Base-by-base conservation (phyloP, 2,113 vertebrate genomes). In the Scytalopus superciliaris region DNA sequence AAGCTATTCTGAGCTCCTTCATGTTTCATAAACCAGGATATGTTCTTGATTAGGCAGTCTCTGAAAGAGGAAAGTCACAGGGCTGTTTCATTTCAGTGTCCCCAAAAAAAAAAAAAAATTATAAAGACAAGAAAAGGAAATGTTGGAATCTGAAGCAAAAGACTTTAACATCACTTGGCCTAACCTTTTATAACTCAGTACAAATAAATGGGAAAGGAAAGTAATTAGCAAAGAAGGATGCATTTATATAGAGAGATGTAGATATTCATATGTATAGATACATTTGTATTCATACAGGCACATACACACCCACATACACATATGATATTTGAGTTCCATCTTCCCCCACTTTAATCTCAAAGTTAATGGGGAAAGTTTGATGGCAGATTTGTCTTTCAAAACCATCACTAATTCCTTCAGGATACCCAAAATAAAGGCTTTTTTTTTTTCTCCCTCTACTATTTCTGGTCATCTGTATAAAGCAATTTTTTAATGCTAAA, bases 221-320 rank as follows among this genome's bases (percentile, higher is more conserved):
- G 64, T 31, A 87, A 82, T 35, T 44, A 76, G 2, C 35, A 60
- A 85, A 63, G 45, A 70, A 77, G 2, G 9, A 35, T 33, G 10
- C 7, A 57, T 72, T 80, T 83, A 9, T 27, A 37, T 4, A 50
- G 5, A 42, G 5, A 53, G 2, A 64, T 14, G 24, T 3, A 77
- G 12, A 35, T 18, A 52, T 15, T 23, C 4, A 24, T 16, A 10
- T 7, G 4, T 59, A 66, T 35, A 23, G 8, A 35, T 8, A 33
- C 2, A 64, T 19, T 44, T 17, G 5, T 55, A 49, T 25, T 22
- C 4, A 22, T 28, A 12, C 16, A 49, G 19, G 1, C 4, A 3
- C 6, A 39, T 4, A 50, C 4, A 52, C 1, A 30, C 0, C n/a
- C n/a, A n/a, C n/a, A n/a, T n/a, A 22, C 5, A 9, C 14, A 10